Evolutionary conservation across 2,888 invertebrate genomes (phyloP).

Genomic region (Hirtodrosophila alboralis): DNA sequence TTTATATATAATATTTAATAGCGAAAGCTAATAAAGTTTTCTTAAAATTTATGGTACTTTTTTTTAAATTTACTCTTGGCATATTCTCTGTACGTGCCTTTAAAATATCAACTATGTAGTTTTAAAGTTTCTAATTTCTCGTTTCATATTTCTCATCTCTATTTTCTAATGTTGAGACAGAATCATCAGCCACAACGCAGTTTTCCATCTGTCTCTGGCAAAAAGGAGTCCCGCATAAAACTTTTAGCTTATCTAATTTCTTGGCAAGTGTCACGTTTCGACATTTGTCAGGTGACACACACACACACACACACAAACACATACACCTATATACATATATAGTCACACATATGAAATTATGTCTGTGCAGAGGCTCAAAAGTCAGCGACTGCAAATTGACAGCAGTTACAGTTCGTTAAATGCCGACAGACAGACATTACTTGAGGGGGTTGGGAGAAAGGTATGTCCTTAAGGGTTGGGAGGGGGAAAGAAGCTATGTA

Average conservation of each 20-base stretch:
- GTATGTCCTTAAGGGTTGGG: background rate
- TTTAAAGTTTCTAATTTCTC: no score
- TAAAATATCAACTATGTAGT: background rate
- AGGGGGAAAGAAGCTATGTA: background rate
- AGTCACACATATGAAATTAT: constrained; percentile 55
- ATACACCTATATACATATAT: constrained; percentile 9
- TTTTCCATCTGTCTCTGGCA: constrained; percentile 28
- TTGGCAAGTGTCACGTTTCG: constrained; percentile 79
- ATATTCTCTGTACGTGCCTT: no score
- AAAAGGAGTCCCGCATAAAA: constrained; percentile 25
- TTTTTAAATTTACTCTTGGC: no score
- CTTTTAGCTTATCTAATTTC: constrained; percentile 78
- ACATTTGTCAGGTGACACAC: constrained; percentile 74
- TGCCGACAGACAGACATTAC: constrained; percentile 43
- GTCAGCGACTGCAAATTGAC: constrained; percentile 81
- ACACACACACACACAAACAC: constrained; percentile 22
- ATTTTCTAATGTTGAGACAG: background rate
- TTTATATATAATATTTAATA: no score
- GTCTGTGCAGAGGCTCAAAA: constrained; percentile 67
- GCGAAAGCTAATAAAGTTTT: no score
- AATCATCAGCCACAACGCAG: constrained; percentile 13
- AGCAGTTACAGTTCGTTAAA: constrained; percentile 82
- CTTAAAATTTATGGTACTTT: no score
- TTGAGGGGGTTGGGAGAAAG: background rate
- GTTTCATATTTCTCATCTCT: background rate